Percentiles rank a stretch among this genome's conserved stretches.
Evolutionary conservation across 2,888 invertebrate genomes (phyloP).

Genomic region (Oscheius onirici): DNA sequence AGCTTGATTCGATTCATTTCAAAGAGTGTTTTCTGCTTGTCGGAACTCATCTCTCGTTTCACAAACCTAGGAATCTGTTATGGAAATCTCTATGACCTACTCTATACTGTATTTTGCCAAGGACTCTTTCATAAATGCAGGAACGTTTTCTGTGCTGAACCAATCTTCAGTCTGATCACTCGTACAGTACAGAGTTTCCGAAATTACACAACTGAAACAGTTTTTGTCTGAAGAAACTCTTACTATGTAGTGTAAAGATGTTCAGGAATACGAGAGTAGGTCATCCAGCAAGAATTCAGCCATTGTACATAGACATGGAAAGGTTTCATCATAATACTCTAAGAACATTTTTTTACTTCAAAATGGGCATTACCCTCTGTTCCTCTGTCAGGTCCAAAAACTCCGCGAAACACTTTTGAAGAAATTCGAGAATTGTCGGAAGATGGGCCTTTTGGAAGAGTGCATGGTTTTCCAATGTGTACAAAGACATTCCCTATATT

Average conservation of each 20-base stretch:
- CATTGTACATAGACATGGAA: not conserved
- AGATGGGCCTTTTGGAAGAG: constrained; percentile 2
- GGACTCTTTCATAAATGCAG: constrained; percentile 11
- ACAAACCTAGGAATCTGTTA: not conserved
- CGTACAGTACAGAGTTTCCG: not conserved
- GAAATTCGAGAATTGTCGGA: not conserved
- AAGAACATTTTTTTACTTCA: not conserved
- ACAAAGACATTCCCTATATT: not conserved
- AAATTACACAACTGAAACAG: not conserved
- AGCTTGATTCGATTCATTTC: not conserved
- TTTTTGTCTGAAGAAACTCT: not conserved
- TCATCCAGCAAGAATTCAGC: not conserved
- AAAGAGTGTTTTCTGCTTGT: not conserved
- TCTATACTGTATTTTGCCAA: not conserved
- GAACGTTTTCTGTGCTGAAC: not conserved
- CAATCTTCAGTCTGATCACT: not conserved
- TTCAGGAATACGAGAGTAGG: not conserved
- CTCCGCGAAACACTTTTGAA: not conserved
- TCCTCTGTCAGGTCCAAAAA: not conserved
- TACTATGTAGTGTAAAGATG: constrained; percentile 14
- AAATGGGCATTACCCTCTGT: not conserved
- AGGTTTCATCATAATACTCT: constrained; percentile 7
- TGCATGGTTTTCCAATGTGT: not conserved
- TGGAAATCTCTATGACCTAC: not conserved
- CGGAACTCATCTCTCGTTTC: not conserved